Percentiles rank a stretch among this genome's conserved stretches.
Evolutionary conservation across 2,113 vertebrate genomes (phyloP).

Genomic region (Clupea harengus): DNA sequence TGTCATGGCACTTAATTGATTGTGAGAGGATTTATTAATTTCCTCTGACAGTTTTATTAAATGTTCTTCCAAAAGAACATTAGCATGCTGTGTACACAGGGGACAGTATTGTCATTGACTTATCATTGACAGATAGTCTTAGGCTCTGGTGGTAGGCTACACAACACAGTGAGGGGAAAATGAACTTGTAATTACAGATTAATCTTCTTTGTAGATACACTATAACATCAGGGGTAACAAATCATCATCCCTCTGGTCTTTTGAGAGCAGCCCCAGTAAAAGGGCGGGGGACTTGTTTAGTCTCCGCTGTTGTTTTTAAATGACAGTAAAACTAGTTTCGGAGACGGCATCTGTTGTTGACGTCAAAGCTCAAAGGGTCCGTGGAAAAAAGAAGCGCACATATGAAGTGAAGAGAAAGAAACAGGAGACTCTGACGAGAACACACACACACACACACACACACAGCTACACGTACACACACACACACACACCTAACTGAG

Average conservation of each 20-base stretch:
- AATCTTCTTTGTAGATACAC: slow-evolving; percentile 59
- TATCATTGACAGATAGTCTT: slow-evolving; percentile 68
- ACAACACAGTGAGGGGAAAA: slow-evolving; percentile 57
- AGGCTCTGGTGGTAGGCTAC: slow-evolving; percentile 54
- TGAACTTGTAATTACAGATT: slow-evolving; percentile 67
- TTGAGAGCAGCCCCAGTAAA: slow-evolving; percentile 55
- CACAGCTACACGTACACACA: too few relatives aligned
- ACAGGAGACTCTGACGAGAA: background rate
- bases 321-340: background rate
- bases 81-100: slow-evolving; percentile 58
- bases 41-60: slow-evolving; percentile 62
- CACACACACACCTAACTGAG: background rate
- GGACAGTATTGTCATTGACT: slow-evolving; percentile 63
- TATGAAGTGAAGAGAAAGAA: background rate
- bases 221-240: slow-evolving; percentile 55
- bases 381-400: background rate
- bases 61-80: slow-evolving; percentile 47
- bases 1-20: slow-evolving; percentile 50
- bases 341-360: background rate
- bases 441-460: background rate
- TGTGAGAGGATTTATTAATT: slow-evolving; percentile 60
- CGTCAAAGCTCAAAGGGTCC: background rate
- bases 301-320: too few relatives aligned
- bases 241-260: slow-evolving; percentile 41
- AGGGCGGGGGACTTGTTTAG: background rate